Conservation (phyloP, 2,113 vertebrate genomes). For the Anser brachyrhynchus region DNA sequence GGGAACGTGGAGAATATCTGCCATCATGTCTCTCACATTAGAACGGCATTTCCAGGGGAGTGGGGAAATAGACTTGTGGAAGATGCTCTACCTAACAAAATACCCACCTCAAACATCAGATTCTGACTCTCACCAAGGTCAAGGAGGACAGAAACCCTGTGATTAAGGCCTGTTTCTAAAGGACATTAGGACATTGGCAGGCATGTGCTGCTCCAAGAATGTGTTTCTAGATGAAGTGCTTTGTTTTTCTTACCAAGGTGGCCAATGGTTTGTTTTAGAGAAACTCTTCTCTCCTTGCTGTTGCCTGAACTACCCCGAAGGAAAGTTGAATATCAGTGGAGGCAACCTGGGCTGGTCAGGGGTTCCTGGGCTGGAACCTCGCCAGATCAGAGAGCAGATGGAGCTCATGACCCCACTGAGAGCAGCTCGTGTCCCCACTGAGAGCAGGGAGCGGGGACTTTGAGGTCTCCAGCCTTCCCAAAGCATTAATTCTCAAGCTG, state of each 20-base stretch:
- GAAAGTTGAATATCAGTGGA: background rate
- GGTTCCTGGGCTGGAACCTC: background rate
- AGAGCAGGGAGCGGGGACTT: fast-evolving
- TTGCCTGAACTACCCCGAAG: background rate
- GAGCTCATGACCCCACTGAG: background rate
- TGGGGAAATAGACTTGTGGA: background rate
- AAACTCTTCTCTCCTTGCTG: background rate
- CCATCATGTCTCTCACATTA: fast-evolving
- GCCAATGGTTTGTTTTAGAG: background rate
- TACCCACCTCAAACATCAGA: background rate
- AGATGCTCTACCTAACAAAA: background rate
- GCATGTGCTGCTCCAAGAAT: background rate
- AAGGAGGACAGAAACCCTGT: background rate
- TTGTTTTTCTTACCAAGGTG: background rate
- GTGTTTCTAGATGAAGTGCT: background rate
- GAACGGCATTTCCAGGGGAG: background rate
- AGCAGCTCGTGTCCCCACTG: background rate
- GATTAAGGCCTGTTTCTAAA: background rate
- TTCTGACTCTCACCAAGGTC: background rate
- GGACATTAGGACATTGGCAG: background rate
- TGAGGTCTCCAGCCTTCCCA: background rate
- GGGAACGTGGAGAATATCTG: background rate
- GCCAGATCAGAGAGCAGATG: background rate
- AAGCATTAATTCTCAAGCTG: background rate
- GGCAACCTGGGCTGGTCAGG: background rate